Evolutionary conservation across 2,888 invertebrate species (phyloP).

Genomic region (Pantelozetes paolii): DNA sequence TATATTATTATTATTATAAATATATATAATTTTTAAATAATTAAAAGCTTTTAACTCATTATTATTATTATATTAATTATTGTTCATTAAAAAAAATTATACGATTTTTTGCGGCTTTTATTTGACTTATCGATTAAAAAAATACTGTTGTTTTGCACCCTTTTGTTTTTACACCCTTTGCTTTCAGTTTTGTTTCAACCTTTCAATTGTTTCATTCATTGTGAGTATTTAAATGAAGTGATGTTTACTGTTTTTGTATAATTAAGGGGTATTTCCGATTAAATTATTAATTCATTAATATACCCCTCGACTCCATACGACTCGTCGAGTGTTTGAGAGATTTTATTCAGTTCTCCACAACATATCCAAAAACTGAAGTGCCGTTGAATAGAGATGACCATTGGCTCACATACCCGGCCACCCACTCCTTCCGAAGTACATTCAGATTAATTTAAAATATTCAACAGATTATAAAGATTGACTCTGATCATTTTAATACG

Average conservation of each 20-base stretch:
- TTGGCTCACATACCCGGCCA: too few species aligned
- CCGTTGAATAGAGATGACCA: slow-evolving; percentile 38
- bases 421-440: too few species aligned
- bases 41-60: slow-evolving; percentile 12
- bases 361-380: slow-evolving; percentile 37
- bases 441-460: neutral
- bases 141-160: slow-evolving; percentile 7
- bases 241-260: too few species aligned
- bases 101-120: neutral
- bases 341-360: too few species aligned
- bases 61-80: neutral
- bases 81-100: neutral
- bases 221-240: too few species aligned
- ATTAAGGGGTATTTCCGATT: too few species aligned
- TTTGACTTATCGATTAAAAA: neutral
- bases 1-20: slow-evolving; percentile 11
- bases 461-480: neutral
- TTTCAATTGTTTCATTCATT: slow-evolving; percentile 37
- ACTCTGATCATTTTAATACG: too few species aligned
- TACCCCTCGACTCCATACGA: too few species aligned
- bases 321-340: too few species aligned
- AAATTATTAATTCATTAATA: too few species aligned
- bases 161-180: too few species aligned
- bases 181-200: too few species aligned
- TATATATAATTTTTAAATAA: slow-evolving; percentile 19